Evolutionary conservation across 2,888 invertebrate genomes (phyloP).

Genomic region (Acanthosepion pharaonis): DNA sequence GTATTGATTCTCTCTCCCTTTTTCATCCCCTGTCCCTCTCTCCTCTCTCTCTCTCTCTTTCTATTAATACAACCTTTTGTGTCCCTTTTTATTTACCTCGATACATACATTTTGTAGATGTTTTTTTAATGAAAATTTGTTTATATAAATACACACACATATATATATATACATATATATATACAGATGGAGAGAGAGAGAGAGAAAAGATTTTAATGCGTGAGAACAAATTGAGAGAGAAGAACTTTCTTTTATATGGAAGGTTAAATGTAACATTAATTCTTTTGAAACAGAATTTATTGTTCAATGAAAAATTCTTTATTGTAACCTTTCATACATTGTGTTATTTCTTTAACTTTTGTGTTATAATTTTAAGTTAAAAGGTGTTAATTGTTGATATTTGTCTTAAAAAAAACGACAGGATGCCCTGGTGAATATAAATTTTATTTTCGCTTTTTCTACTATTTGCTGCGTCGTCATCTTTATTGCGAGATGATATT

Average conservation of each 20-base stretch:
- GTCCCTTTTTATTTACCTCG: background rate
- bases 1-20: too few species aligned
- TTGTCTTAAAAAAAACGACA: background rate
- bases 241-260: background rate
- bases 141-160: background rate
- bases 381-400: slow-evolving; percentile 33
- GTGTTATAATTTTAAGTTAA: background rate
- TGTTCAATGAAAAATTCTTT: background rate
- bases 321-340: slow-evolving; percentile 21
- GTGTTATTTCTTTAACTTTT: background rate
- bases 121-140: background rate
- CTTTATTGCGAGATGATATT: background rate
- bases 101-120: background rate
- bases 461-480: background rate
- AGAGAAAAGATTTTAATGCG: background rate
- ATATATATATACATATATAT: background rate
- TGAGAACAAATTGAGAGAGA: background rate
- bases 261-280: background rate
- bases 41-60: too few species aligned
- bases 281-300: background rate
- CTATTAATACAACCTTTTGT: background rate
- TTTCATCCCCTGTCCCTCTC: too few species aligned
- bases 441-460: background rate
- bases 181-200: background rate
- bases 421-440: background rate